Base-by-base conservation (phyloP, 2,113 vertebrate species). In the Arvicanthis niloticus region DNA sequence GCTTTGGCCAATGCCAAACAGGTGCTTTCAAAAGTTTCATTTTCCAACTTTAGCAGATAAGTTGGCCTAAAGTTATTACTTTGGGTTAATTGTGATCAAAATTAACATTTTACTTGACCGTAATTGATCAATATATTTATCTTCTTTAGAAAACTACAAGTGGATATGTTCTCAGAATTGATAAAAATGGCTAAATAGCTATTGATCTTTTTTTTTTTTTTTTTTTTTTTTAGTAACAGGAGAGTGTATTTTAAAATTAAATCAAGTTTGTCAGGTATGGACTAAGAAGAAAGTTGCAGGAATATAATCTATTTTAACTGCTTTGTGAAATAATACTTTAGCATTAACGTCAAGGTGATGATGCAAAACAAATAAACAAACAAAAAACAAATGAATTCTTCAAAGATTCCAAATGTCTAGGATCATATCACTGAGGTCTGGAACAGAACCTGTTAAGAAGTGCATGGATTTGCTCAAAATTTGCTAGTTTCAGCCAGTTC, bases 381-480 rank as follows among this genome's bases (percentile, higher is more conserved):
- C 9, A 19, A 75, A 58, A 48, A 88, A 5, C 11, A 24, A 26
- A 60, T 2, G 24, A 42, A 65, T n/a, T 94, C 42, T 73, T 31
- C 75, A 53, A 96, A 37, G 37, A 86, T 94, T 1, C 70, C 80
- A 67, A 72, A 40, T 91, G 19, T 92, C 45, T 92, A 62, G 40
- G 48, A 94, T 82, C 40, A 87, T 97, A 95, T 95, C 95, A 80
- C 78, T 95, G 91, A 96, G 48, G 67, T 72, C 29, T 89, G 53
- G 67, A 42, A 93, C 4, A 92, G 42, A 92, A 48, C 67, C 48
- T 86, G 73, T 56, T 95, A 45, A 40, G 26, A 88, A 65, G 31
- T 84, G 4, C 60, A 77, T 81, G 40, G 40, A 48, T n/a, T 60
- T 97, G 4, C 87, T 67, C 22, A 86, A 86, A 37, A 84, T 12